Conservation (phyloP, 1,140 invertebrate species). For the Drosophila oshimai region DNA sequence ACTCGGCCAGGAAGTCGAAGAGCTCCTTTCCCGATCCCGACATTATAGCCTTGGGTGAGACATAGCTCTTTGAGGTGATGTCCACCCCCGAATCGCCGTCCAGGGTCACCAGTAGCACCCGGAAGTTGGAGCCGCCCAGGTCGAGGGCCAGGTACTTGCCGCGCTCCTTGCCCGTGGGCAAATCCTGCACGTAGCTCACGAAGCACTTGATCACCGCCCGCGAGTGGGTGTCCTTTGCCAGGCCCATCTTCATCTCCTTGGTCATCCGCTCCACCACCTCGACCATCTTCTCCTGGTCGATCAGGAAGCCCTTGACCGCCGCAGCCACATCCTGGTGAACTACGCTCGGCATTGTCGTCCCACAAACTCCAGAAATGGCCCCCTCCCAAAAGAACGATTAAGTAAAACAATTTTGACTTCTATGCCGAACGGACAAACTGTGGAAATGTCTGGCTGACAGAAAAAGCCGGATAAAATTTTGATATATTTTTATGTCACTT, state of each 20-base stretch:
- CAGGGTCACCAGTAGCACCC: conserved; percentile 95
- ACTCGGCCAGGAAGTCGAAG: conserved; percentile 99
- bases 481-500: no score
- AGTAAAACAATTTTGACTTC: not conserved
- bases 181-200: conserved; percentile 95
- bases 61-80: conserved; percentile 97
- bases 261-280: conserved; percentile 90
- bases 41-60: conserved; percentile 95
- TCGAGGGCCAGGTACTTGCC: conserved; percentile 98
- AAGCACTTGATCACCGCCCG: conserved; percentile 90
- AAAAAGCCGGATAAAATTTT: no score
- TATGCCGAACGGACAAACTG: not conserved
- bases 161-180: conserved; percentile 97
- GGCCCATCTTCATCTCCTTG: conserved; percentile 91
- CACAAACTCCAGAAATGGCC: not conserved
- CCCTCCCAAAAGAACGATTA: not conserved
- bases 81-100: conserved; percentile 88
- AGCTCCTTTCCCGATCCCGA: conserved; percentile 91
- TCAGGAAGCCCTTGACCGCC: conserved; percentile 27
- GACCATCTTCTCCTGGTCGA: conserved; percentile 87
- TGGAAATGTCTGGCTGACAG: not conserved
- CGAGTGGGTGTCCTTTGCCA: conserved; percentile 90
- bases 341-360: not conserved
- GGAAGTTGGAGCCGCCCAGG: conserved; percentile 99
- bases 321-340: not conserved